Evolutionary conservation across 2,113 vertebrate genomes (phyloP).

Genomic region (Hucho hucho): DNA sequence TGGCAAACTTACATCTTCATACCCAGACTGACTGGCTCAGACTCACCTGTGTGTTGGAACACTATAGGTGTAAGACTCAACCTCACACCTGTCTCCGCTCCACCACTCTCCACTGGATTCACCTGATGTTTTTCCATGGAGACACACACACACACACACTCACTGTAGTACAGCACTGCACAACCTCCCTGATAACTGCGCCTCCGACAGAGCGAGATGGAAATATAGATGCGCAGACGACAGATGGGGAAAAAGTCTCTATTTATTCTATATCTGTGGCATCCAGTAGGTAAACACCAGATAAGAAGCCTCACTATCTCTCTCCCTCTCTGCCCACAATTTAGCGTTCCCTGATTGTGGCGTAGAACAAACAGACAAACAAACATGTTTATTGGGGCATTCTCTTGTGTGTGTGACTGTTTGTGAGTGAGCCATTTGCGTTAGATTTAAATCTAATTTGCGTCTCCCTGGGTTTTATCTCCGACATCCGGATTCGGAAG

Average conservation of each 20-base stretch:
- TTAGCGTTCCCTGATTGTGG: slow-evolving; percentile 37
- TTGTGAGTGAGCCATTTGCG: slow-evolving; percentile 24
- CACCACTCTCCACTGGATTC: too few species aligned
- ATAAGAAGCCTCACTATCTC: slow-evolving; percentile 20
- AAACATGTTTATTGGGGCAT: slow-evolving; percentile 23
- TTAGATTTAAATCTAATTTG: slow-evolving; percentile 58
- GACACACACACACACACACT: neutral
- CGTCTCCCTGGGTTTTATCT: slow-evolving; percentile 25
- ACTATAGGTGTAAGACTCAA: neutral
- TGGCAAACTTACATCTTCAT: too few species aligned
- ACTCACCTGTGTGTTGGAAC: neutral
- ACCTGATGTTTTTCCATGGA: too few species aligned
- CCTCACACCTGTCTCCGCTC: neutral
- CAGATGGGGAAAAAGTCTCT: too few species aligned
- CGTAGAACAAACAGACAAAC: slow-evolving; percentile 51
- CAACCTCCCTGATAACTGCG: neutral
- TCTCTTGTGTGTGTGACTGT: slow-evolving; percentile 19
- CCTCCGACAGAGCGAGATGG: neutral
- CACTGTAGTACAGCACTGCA: neutral
- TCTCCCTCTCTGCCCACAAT: slow-evolving; percentile 24
- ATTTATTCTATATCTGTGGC: slow-evolving; percentile 31
- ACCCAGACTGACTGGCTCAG: neutral
- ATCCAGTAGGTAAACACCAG: slow-evolving; percentile 45
- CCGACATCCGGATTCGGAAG: neutral
- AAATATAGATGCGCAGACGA: too few species aligned